Base-by-base conservation (phyloP, 2,888 invertebrate species). In the Spodoptera exigua region DNA sequence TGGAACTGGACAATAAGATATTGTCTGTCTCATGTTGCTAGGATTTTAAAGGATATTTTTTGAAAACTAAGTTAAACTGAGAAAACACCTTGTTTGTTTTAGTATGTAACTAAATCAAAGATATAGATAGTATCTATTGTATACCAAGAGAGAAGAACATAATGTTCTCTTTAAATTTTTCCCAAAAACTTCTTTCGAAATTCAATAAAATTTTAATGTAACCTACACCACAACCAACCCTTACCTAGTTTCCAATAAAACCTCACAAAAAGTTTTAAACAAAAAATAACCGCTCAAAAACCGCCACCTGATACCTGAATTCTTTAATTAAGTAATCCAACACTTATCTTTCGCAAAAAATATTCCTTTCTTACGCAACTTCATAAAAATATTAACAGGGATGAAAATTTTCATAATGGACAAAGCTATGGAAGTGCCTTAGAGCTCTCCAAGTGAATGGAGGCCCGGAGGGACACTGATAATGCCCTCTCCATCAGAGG, bases 401-500 rank as follows among this genome's bases (percentile, higher is more conserved):
- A 34, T 70, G 62, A 70, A 66, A 78, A 84, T 82, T 82, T 83
- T 76, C 81, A 83, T 84, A 84, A 83, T 81, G 79, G 75, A 81
- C 78, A 76, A 75, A 60, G 73, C 67, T 66, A 67, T 73, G 63
- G 65, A 61, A 68, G 58, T 71, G 67, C 76, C 70, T 68, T 69
- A 70, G 77, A 75, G 77, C 70, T 69, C 69, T 78, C 63, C 32
- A 55, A 36, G 52, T 75, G 76, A 76, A 76, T 74, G 52, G 76
- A 74, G 79, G 83, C 66, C 86, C 82, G 72, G 71, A 76, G 86
- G 85, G 86, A 85, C 69, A 58, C 75, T 81, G 84, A 86, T 88
- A 88, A 89, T 87, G 82, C 83, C 80, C 80, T 81, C 80, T 83
- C 77, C 82, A 80, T 87, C 82, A 75, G 79, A 79, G 80, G 61